Evolutionary conservation across 2,113 vertebrate genomes (phyloP).

Genomic region (Microcebus tavaratra): DNA sequence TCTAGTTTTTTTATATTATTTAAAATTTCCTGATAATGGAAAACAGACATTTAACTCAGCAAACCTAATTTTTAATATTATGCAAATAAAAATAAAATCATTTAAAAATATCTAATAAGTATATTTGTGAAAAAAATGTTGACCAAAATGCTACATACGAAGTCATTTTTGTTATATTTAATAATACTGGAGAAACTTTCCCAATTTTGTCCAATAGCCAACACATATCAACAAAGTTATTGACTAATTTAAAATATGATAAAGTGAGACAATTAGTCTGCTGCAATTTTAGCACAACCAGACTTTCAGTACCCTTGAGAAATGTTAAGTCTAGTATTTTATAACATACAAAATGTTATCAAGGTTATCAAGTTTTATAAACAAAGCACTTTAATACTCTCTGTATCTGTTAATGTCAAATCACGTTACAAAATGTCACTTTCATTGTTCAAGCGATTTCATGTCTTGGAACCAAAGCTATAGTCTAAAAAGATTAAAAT

Average conservation of each 20-base stretch:
- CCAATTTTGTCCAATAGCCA: not conserved
- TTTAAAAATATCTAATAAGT: not conserved
- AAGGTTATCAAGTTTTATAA: conserved; percentile 36
- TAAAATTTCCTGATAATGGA: conserved; percentile 14
- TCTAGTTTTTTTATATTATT: not conserved
- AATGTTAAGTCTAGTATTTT: conserved; percentile 18
- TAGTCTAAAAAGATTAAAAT: conserved; percentile 31
- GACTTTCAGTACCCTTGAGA: not conserved
- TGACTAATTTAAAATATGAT: conserved; percentile 14
- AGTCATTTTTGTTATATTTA: conserved; percentile 32
- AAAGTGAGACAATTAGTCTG: not conserved
- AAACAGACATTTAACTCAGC: conserved; percentile 1
- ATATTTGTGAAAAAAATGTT: not conserved
- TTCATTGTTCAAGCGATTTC: conserved; percentile 34
- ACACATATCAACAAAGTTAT: not conserved
- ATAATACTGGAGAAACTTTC: not conserved
- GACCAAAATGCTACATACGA: not conserved
- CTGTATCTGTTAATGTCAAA: conserved; percentile 37
- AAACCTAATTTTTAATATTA: conserved; percentile 2
- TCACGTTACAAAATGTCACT: conserved; percentile 55
- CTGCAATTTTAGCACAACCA: not conserved
- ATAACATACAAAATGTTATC: conserved; percentile 26
- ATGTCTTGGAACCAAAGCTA: not conserved
- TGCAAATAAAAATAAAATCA: not conserved
- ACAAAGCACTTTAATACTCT: not conserved